Base-by-base conservation (phyloP, 2,888 invertebrate species). In the Steinernema hermaphroditum region DNA sequence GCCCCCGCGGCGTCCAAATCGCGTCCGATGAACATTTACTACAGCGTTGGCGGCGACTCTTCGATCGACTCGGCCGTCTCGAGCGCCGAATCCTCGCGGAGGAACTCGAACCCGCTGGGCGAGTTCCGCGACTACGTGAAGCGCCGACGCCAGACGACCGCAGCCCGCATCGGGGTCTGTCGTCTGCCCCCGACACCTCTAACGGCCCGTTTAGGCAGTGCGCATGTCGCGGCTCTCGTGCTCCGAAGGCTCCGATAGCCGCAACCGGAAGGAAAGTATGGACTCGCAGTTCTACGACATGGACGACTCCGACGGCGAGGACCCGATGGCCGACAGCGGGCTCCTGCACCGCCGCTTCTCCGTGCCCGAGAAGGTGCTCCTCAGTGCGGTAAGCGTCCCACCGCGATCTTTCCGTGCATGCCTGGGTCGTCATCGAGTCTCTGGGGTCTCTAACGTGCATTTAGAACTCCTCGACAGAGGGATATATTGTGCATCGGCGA, bases 321-420 rank as follows among this genome's bases (percentile, higher is more conserved):
- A 57, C 22, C 41, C 43, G 27, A 44, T 19, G 19, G 37, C 76
- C 19, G 69, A 41, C 29, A 32, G 32, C 54, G 43, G 69, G 16
- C 29, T 37, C 24, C 54, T 57, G 37, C 71, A 46, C 9, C 71
- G 78, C 29, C 71, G 78, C 27, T 71, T 78, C 44, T 80, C 77
- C 43, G 82, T 85, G 9, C 83, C 82, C n/a, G 85, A 85, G 72
- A 80, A 80, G 71, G 81, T 80, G 1, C 79, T 84, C 69, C 74
- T 78, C 70, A 78, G 76, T 50, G 83, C 83, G 70, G 83, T 83
- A 70, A 73, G 78, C 73, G 27, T 32, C 62, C 32, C 32, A 27
- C 54, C 22, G 6, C 22, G 54, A 4, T 54, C 54, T 16, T 46
- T 16, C 46, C 46, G 46, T 46, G 46, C 46, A 46, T 46, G 46